Conservation (phyloP, 2,888 invertebrate genomes). For the Mythimna lalbum region DNA sequence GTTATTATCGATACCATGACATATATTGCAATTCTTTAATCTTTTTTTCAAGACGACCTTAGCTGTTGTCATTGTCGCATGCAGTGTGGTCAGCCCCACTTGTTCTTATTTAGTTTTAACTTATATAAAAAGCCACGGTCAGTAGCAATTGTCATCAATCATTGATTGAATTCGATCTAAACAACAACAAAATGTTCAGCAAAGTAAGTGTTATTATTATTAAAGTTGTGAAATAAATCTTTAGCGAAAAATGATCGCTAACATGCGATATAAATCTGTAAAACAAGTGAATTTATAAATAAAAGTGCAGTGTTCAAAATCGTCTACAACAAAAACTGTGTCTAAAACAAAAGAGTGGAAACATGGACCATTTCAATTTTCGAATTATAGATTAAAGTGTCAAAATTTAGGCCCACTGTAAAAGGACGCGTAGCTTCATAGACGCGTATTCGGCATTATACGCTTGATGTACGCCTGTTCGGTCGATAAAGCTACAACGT, state of each 20-base stretch:
- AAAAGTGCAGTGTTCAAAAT: background rate
- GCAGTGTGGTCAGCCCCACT: conserved; percentile 81
- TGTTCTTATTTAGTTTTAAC: conserved; percentile 76
- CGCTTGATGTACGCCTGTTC: too few species aligned
- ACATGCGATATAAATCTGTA: background rate
- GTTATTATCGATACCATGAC: conserved; percentile 81
- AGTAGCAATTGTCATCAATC: conserved; percentile 80
- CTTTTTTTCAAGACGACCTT: conserved; percentile 79
- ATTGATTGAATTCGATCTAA: conserved; percentile 73
- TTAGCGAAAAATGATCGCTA: background rate
- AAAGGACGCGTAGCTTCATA: too few species aligned
- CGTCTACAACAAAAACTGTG: background rate
- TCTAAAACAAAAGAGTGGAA: background rate
- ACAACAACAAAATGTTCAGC: conserved; percentile 83
- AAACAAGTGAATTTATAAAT: conserved; percentile 20
- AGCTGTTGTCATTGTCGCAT: conserved; percentile 80
- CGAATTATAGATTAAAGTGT: background rate
- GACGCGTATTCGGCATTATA: too few species aligned
- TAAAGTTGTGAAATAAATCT: conserved; percentile 3
- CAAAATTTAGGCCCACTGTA: background rate
- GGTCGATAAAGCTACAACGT: too few species aligned
- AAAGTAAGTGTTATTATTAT: conserved; percentile 77
- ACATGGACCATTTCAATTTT: background rate
- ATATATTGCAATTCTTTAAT: conserved; percentile 80
- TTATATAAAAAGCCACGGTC: conserved; percentile 84